These are phyloP conservation scores for Drosophila koepferae DNA, from an alignment of 2,888 invertebrate genomes.

Conservation along the genomic window DNA sequence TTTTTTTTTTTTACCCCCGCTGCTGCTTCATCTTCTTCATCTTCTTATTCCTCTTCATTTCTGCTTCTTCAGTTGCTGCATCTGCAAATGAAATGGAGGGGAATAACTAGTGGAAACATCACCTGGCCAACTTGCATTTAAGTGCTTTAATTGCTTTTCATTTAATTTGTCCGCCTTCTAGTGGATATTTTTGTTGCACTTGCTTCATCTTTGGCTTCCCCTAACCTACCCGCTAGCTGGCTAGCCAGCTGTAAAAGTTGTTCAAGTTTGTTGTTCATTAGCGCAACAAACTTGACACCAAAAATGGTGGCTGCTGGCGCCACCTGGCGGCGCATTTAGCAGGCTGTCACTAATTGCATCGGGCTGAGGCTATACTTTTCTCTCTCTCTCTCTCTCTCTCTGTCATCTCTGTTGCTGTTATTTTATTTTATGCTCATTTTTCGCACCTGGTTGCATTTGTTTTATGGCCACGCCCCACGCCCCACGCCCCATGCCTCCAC, in stretches of 20 bases:
- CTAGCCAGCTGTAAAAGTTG: constrained; percentile 41
- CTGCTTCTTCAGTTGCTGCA: neutral
- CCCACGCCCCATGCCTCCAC: neutral
- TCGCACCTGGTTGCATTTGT: constrained; percentile 16
- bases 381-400: neutral
- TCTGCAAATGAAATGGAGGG: neutral
- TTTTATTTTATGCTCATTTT: constrained; percentile 13
- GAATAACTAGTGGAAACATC: constrained; percentile 1
- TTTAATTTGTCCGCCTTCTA: constrained; percentile 50
- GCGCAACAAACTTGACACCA: constrained; percentile 60
- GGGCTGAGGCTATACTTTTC: constrained; percentile 15
- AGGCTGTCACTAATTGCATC: constrained; percentile 60
- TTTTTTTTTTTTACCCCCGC: neutral
- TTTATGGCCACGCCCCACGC: no score
- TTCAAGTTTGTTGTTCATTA: constrained; percentile 75
- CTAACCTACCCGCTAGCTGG: no score
- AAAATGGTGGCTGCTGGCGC: constrained; percentile 27
- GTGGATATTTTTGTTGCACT: constrained; percentile 8
- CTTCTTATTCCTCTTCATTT: neutral
- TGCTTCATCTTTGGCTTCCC: neutral
- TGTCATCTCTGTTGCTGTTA: neutral
- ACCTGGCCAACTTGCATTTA: constrained; percentile 54
- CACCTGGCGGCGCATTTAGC: constrained; percentile 46
- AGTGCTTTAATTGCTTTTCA: constrained; percentile 76
- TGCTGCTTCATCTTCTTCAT: neutral